A percentile compares a stretch with the other conserved stretches of the same genome.
phyloP scores from a whole-genome alignment of 2,888 invertebrate genomes.

The Scrobipalpa atriplicella region DNA sequence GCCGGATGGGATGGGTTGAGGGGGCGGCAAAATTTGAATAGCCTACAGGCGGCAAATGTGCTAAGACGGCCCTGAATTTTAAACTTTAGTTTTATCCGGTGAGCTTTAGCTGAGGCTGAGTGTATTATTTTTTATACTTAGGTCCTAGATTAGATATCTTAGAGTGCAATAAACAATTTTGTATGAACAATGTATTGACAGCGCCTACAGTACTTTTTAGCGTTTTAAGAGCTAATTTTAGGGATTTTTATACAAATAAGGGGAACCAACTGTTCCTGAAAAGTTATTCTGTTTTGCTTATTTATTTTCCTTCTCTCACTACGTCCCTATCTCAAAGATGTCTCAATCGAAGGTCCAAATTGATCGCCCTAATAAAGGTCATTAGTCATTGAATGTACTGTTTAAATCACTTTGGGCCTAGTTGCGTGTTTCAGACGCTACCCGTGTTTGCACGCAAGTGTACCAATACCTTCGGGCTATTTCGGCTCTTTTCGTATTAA shows the following conservation, averaged over 20 bases:
- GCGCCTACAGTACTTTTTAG: background rate
- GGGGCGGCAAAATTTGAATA: no score
- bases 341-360: constrained; percentile 73
- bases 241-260: background rate
- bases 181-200: background rate
- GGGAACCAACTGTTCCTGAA: background rate
- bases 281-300: background rate
- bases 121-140: no score
- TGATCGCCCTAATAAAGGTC: constrained; percentile 76
- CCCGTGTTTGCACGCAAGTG: constrained; percentile 71
- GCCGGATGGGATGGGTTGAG: no score
- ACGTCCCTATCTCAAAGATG: constrained; percentile 51
- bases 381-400: constrained; percentile 71
- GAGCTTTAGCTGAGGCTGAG: no score
- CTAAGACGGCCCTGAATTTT: no score
- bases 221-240: background rate
- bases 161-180: no score
- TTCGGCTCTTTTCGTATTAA: constrained; percentile 27
- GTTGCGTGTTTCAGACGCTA: constrained; percentile 68
- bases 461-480: constrained; percentile 36
- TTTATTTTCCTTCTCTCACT: background rate
- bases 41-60: no score
- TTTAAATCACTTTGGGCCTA: constrained; percentile 67
- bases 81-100: no score
- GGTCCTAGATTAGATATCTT: no score